Conservation (phyloP, 37 sponge, comb jelly and placozoan genomes). For the Aphrocallistes beatrix region DNA sequence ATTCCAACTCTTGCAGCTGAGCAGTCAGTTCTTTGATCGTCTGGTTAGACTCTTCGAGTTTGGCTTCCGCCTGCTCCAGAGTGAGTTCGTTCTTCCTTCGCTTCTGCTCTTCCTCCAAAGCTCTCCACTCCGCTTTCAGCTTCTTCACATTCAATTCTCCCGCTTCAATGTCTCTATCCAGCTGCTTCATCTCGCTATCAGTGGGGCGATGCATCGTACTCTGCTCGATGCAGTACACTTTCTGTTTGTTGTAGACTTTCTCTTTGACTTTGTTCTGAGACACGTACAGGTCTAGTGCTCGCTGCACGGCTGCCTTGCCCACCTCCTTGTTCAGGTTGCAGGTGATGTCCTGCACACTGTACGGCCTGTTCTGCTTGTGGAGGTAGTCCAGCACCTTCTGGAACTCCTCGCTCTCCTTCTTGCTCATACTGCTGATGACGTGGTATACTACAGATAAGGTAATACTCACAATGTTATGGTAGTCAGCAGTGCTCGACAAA, state of each 20-base stretch:
- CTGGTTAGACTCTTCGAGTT: not conserved
- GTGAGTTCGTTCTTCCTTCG: not conserved
- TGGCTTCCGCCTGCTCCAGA: not conserved
- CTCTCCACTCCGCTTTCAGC: not conserved
- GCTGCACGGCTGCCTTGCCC: not conserved
- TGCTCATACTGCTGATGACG: no score
- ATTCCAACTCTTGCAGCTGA: not conserved
- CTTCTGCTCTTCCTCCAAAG: not conserved
- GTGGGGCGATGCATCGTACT: not conserved
- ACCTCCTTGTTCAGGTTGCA: conserved; percentile 12
- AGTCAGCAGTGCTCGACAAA: no score
- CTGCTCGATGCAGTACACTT: not conserved
- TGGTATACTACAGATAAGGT: no score
- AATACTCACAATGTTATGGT: no score
- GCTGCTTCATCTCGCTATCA: not conserved
- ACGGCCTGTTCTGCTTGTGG: conserved; percentile 1
- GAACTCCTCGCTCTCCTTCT: not conserved
- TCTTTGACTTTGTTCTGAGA: not conserved
- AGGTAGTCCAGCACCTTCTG: not conserved
- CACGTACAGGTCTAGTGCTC: not conserved
- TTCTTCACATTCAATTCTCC: not conserved
- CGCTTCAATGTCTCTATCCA: not conserved
- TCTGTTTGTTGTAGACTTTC: conserved; percentile 1
- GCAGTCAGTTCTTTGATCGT: not conserved
- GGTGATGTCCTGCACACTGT: conserved; percentile 4